phyloP scores from a whole-genome alignment of 2,113 vertebrate species.

The Pterocles burchelli region DNA sequence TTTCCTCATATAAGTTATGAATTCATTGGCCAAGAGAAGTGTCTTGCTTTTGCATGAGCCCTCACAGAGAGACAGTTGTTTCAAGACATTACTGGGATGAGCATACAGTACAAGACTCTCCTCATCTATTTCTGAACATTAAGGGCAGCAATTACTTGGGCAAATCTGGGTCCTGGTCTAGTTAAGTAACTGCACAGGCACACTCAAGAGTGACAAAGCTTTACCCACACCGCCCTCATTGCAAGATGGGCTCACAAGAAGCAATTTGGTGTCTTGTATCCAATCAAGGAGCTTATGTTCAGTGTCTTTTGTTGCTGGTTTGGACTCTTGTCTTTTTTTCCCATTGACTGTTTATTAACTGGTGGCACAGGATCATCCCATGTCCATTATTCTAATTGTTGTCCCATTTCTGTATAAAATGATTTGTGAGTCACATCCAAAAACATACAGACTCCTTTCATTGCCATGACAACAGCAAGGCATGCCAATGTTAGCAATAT shows the following conservation, averaged over 20 bases:
- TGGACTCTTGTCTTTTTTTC: not conserved
- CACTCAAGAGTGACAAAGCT: not conserved
- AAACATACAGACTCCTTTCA: constrained; percentile 7
- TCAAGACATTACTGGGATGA: not conserved
- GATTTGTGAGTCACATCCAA: constrained; percentile 23
- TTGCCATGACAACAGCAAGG: constrained; percentile 56
- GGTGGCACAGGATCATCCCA: not conserved
- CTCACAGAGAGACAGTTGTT: not conserved
- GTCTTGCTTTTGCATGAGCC: not conserved
- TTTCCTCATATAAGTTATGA: not conserved
- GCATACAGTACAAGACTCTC: not conserved
- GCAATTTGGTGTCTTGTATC: not conserved
- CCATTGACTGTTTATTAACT: not conserved
- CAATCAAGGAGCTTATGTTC: not conserved
- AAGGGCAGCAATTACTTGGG: not conserved
- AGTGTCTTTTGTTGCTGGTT: not conserved
- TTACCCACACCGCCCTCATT: not conserved
- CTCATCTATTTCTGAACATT: not conserved
- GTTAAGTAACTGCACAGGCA: not conserved
- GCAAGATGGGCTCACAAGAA: not conserved
- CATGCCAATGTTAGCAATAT: not conserved
- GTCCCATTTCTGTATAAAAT: not conserved
- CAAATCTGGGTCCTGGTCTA: not conserved
- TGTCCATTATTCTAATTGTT: not conserved
- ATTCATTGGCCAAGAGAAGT: not conserved